These are phyloP conservation scores for Strigamia crassipes DNA, from an alignment of 2,888 invertebrate genomes.

Conservation along the genomic window DNA sequence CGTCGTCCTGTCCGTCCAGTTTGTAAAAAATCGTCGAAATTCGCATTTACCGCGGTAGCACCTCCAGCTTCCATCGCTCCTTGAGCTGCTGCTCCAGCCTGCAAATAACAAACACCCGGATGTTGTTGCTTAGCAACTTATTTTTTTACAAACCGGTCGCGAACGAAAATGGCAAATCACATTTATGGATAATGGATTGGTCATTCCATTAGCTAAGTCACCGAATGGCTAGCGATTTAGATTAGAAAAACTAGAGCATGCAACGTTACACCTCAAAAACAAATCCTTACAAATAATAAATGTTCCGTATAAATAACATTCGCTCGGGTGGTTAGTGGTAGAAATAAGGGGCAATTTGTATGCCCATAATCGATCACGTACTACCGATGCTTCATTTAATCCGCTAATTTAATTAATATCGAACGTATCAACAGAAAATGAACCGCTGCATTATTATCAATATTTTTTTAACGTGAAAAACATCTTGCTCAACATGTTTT, in stretches of 20 bases:
- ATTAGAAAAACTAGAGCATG: not conserved
- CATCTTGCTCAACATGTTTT: slow-evolving; percentile 12
- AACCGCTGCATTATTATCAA: not conserved
- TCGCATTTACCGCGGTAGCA: slow-evolving; percentile 54
- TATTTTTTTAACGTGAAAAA: not conserved
- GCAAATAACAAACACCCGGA: not conserved
- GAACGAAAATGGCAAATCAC: not conserved
- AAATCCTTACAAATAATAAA: too few species aligned
- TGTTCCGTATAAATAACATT: not conserved
- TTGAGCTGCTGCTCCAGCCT: slow-evolving; percentile 1
- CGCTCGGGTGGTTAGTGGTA: not conserved
- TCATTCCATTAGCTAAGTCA: not conserved
- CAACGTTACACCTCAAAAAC: too few species aligned
- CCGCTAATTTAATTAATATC: not conserved
- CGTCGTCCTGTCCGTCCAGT: slow-evolving; percentile 84
- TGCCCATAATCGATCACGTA: not conserved
- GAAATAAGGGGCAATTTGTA: not conserved
- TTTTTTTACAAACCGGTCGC: not conserved
- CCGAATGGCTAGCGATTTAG: too few species aligned
- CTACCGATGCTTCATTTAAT: not conserved
- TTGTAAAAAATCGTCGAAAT: slow-evolving; percentile 75
- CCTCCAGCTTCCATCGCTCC: slow-evolving; percentile 49
- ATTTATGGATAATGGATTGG: not conserved
- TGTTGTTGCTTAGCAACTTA: slow-evolving; percentile 7
- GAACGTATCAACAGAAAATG: not conserved